Base-by-base conservation (phyloP, 2,113 vertebrate species). In the Verasper variegatus region DNA sequence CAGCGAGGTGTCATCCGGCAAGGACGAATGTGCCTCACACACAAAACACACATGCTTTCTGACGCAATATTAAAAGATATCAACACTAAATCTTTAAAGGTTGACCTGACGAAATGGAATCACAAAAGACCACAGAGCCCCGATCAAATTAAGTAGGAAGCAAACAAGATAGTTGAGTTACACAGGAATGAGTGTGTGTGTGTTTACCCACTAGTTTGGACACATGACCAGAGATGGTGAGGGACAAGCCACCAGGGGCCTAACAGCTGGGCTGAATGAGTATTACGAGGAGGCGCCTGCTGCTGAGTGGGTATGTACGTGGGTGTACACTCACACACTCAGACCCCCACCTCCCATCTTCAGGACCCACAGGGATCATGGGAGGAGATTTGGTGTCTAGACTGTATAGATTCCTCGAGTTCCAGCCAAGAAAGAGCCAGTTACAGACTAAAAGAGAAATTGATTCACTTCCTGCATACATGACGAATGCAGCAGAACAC, bases 361-460 rank as follows among this genome's bases (percentile, higher is more conserved):
- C 72, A 87, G 61, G 82, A 91, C 82, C 83, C 88, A 70, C 5
- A 67, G 80, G 89, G 87, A 92, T 91, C 90, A 88, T 74, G 64
- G 75, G 73, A 86, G 88, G 84, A 91, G 88, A 86, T 94, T 86
- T 91, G 74, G 82, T 91, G 92, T 92, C 90, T 93, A 93, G 92
- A 94, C 91, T 88, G 68, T 83, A 86, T 86, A 90, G 93, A 94
- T 93, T 94, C 90, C 91, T 86, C 70, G 9, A 79, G 90, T 88
- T 92, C 86, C 89, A 92, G 86, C 73, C 82, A 91, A 82, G 76
- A 86, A 81, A 78, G 68, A 77, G 80, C 49, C 37, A 74, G 75
- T 71, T 74, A 69, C 57, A 26, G 62, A 63, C 70, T 23, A 74
- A 68, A 67, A 82, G 52, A 83, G 56, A 71, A 71, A 74, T 37